Percentiles rank a stretch among this genome's conserved stretches.
Conservation (phyloP, 2,888 invertebrate genomes). For the Macrophya annulata region DNA sequence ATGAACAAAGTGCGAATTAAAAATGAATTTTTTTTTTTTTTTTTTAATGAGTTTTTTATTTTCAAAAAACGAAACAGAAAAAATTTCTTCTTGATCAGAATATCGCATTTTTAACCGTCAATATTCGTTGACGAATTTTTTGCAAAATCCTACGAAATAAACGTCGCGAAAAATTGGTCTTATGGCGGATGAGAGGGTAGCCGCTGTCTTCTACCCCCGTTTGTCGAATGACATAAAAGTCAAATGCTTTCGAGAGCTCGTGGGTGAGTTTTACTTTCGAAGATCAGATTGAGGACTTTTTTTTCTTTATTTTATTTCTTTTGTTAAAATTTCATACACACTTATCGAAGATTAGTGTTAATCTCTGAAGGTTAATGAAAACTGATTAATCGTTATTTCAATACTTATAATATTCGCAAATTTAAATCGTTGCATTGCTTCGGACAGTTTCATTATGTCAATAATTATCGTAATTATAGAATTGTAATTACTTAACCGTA, state of each 20-base stretch:
- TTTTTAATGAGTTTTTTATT: too few species aligned
- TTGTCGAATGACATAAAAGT: conserved; percentile 23
- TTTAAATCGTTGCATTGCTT: neutral
- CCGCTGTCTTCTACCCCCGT: conserved; percentile 6
- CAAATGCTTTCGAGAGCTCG: conserved; percentile 25
- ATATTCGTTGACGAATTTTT: neutral
- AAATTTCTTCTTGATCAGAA: neutral
- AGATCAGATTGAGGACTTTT: conserved; percentile 6
- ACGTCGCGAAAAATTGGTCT: neutral
- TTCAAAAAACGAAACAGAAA: neutral
- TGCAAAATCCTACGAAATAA: neutral
- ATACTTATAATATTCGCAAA: neutral
- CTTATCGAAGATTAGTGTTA: neutral
- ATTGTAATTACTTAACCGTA: neutral
- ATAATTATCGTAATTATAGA: neutral
- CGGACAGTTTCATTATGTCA: neutral
- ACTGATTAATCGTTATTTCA: neutral
- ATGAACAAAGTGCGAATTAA: neutral
- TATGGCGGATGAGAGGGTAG: conserved; percentile 1
- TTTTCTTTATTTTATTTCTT: neutral
- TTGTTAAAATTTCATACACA: neutral
- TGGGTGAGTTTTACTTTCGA: neutral
- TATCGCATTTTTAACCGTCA: neutral
- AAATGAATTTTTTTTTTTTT: neutral
- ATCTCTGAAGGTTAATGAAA: neutral